phyloP scores from a whole-genome alignment of 2,888 invertebrate species.

The Plagodis pulveraria region DNA sequence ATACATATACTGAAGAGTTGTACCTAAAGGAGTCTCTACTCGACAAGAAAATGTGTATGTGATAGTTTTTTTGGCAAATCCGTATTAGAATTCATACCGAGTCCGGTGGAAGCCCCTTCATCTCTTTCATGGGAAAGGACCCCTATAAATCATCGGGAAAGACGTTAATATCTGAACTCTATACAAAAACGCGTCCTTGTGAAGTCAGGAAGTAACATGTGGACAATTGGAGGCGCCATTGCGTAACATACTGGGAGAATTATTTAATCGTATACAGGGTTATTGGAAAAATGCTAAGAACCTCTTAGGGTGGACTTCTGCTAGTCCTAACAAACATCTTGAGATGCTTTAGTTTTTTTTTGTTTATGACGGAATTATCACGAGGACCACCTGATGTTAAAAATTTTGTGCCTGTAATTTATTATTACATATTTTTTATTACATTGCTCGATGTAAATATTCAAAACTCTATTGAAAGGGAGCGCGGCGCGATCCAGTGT shows the following conservation, averaged over 20 bases:
- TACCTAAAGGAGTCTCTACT: slow-evolving; percentile 2
- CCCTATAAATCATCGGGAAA: slow-evolving; percentile 73
- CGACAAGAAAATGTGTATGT: slow-evolving; percentile 29
- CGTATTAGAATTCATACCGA: slow-evolving; percentile 76
- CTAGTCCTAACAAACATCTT: no score
- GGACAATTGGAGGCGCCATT: slow-evolving; percentile 41
- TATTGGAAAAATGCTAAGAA: no score
- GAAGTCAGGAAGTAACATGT: slow-evolving; percentile 43
- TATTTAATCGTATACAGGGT: no score
- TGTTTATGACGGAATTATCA: no score
- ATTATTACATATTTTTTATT: no score
- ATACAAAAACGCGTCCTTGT: slow-evolving; percentile 64
- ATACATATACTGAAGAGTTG: slow-evolving; percentile 1
- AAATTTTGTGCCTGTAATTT: no score
- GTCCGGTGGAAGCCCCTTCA: slow-evolving; percentile 68
- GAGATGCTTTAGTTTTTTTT: no score
- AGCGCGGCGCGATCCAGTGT: no score
- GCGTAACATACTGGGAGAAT: slow-evolving; percentile 23
- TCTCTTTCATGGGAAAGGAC: slow-evolving; percentile 70
- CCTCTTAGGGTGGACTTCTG: no score
- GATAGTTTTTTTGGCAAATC: slow-evolving; percentile 57
- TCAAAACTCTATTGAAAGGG: no score
- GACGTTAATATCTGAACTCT: slow-evolving; percentile 69
- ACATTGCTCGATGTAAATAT: no score
- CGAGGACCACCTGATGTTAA: no score